Conservation (phyloP, 2,888 invertebrate genomes). For the Nysson spinosus region DNA sequence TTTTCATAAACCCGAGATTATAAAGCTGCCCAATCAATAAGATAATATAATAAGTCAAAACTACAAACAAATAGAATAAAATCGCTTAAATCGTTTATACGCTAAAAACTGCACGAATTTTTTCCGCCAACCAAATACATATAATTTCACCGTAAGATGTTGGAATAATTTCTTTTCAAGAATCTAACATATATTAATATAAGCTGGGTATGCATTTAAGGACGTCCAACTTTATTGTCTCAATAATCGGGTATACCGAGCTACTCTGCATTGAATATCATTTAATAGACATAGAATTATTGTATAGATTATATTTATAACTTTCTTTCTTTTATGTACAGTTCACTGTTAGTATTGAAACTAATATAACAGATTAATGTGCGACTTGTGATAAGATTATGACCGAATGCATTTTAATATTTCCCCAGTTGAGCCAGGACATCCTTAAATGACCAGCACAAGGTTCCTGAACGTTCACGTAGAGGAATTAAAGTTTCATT, state of each 20-base stretch:
- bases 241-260: slow-evolving; percentile 26
- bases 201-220: slow-evolving; percentile 62
- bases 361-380: slow-evolving; percentile 27
- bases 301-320: slow-evolving; percentile 28
- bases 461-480: slow-evolving; percentile 41
- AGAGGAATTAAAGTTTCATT: slow-evolving; percentile 40
- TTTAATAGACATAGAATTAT: slow-evolving; percentile 30
- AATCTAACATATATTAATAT: slow-evolving; percentile 31
- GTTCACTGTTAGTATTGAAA: slow-evolving; percentile 19
- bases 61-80: no score
- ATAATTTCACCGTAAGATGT: slow-evolving; percentile 25
- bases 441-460: slow-evolving; percentile 59
- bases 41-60: no score
- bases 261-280: slow-evolving; percentile 17
- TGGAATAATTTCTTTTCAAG: slow-evolving; percentile 31
- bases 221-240: slow-evolving; percentile 64
- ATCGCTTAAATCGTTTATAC: no score
- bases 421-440: slow-evolving; percentile 44
- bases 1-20: no score
- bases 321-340: slow-evolving; percentile 47
- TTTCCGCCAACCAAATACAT: slow-evolving; percentile 37
- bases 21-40: no score
- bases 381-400: slow-evolving; percentile 32
- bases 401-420: slow-evolving; percentile 10
- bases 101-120: no score